Conservation (phyloP, 2,797 vertebrate species). For the Bradypodion ventrale region DNA sequence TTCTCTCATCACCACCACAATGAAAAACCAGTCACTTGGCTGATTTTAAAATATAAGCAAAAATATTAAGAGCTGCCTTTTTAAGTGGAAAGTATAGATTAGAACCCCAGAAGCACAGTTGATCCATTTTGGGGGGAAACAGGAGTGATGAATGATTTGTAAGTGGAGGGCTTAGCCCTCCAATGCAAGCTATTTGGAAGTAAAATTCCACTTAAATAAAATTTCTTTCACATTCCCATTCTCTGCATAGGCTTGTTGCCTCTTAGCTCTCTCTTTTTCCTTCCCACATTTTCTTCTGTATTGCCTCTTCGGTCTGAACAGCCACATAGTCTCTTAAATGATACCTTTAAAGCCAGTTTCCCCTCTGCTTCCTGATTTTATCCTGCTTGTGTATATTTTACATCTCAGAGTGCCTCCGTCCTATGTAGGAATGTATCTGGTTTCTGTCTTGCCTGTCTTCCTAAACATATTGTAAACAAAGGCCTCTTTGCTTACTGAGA, state of each 20-base stretch:
- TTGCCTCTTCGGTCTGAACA: background rate
- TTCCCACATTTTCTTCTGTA: background rate
- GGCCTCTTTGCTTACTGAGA: no score
- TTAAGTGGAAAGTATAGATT: background rate
- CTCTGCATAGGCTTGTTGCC: background rate
- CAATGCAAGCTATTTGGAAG: background rate
- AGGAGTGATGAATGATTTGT: conserved; percentile 1
- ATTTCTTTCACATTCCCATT: background rate
- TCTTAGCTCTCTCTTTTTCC: background rate
- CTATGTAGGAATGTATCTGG: no score
- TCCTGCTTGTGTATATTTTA: no score
- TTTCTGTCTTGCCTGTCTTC: no score
- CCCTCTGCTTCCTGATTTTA: no score
- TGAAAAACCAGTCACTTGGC: background rate
- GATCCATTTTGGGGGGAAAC: conserved; percentile 9
- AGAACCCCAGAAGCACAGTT: background rate
- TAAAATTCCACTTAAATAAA: background rate
- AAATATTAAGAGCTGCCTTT: background rate
- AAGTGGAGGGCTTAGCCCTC: background rate
- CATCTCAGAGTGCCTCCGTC: no score
- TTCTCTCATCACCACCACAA: background rate
- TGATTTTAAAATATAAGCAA: background rate
- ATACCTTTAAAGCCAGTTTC: background rate
- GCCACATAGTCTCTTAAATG: background rate
- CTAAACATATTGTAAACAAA: no score